phyloP scores from a whole-genome alignment of 2,797 vertebrate species.

The Poecilia gillii region DNA sequence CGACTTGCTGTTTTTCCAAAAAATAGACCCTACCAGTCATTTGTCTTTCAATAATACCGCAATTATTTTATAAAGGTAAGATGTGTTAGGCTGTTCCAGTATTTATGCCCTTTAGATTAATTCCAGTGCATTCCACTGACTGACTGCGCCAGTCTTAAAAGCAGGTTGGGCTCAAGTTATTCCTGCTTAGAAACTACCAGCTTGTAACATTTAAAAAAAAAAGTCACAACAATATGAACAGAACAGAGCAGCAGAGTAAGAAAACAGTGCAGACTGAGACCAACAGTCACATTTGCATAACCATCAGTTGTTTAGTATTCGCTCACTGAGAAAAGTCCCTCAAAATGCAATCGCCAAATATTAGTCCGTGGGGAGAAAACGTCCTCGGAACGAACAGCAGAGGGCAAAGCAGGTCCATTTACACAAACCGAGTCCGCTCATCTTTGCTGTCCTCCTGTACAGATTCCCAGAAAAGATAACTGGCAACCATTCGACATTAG shows the following conservation, averaged over 20 bases:
- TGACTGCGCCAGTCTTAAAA: constrained; percentile 12
- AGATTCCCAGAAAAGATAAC: constrained; percentile 37
- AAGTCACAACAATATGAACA: constrained; percentile 25
- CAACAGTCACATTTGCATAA: constrained; percentile 47
- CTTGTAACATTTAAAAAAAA: constrained; percentile 24
- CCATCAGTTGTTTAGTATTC: constrained; percentile 34
- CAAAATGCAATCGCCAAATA: constrained; percentile 30
- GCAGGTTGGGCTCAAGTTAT: constrained; percentile 23
- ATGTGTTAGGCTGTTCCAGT: constrained; percentile 46
- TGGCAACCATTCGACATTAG: constrained; percentile 40
- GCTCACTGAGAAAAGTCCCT: constrained; percentile 41
- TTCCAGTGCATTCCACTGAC: constrained; percentile 46
- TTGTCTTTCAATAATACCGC: constrained; percentile 7
- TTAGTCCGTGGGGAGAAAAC: constrained; percentile 16
- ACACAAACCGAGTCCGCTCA: constrained; percentile 17
- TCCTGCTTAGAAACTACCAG: constrained; percentile 28
- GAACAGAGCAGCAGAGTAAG: constrained; percentile 49
- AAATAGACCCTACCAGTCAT: neutral
- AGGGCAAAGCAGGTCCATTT: constrained; percentile 52
- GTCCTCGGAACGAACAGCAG: constrained; percentile 62
- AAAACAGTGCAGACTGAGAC: constrained; percentile 28
- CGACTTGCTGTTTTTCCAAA: neutral
- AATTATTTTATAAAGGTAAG: constrained; percentile 23
- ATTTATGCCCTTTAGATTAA: constrained; percentile 15
- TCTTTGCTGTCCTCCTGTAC: constrained; percentile 23